These are phyloP conservation scores for Zoanthus sansibaricus DNA, from an alignment of 92 coral and sea anemone species.

Conservation along the genomic window DNA sequence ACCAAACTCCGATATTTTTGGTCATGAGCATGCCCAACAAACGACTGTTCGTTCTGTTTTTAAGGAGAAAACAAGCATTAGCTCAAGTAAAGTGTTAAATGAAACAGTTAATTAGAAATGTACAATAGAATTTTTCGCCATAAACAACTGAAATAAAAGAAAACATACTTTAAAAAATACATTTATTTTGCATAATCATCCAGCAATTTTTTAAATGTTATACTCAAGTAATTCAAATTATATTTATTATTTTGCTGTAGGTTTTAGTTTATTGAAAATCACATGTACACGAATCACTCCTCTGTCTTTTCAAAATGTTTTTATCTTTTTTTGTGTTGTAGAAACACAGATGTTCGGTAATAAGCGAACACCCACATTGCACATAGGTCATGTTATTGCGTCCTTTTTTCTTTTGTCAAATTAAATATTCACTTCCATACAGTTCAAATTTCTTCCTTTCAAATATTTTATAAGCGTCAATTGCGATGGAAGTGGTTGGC, in stretches of 20 bases:
- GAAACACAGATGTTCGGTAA: not conserved
- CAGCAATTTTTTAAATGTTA: no score
- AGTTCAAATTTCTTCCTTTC: no score
- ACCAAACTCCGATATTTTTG: not conserved
- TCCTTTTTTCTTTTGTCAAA: not conserved
- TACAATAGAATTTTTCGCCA: constrained; percentile 1
- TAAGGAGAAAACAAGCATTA: not conserved
- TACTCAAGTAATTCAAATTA: no score
- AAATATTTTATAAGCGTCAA: no score
- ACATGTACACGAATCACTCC: no score
- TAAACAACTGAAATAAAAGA: not conserved
- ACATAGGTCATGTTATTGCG: not conserved
- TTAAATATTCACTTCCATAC: not conserved
- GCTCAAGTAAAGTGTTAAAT: constrained; percentile 1
- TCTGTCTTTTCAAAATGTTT: not conserved
- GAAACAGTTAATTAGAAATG: constrained; percentile 8
- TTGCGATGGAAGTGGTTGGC: no score
- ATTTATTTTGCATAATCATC: no score
- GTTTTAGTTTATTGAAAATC: no score
- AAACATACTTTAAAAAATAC: not conserved
- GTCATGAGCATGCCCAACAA: not conserved
- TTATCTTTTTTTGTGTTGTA: not conserved
- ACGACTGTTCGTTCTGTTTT: not conserved
- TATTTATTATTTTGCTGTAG: no score
- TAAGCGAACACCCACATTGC: not conserved